A percentile compares a stretch with the other conserved stretches of the same genome.
These are phyloP conservation scores for Onychomys leucogaster DNA, from an alignment of 2,797 vertebrate genomes.

Conservation along the genomic window DNA sequence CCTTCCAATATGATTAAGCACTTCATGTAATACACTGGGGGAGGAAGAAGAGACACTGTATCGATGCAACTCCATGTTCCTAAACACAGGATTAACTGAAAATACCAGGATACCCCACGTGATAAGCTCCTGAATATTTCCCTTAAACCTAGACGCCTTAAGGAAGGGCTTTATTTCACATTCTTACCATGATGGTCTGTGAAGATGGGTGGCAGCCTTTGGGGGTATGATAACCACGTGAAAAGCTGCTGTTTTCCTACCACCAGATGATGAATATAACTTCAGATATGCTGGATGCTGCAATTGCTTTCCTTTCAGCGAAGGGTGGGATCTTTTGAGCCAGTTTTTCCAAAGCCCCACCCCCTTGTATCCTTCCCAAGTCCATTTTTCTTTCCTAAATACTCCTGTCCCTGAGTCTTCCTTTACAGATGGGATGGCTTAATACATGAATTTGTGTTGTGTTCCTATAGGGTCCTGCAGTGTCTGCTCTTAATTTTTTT, in stretches of 20 bases:
- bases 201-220: constrained; percentile 16
- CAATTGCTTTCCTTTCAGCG: constrained; percentile 10
- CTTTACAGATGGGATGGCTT: constrained; percentile 57
- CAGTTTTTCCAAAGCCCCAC: constrained; percentile 22
- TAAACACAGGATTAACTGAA: constrained; percentile 10
- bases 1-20: constrained; percentile 4
- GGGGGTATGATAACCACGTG: neutral
- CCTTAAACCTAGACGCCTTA: neutral
- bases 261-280: neutral
- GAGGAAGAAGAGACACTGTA: neutral
- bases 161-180: neutral
- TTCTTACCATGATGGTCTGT: neutral
- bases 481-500: neutral
- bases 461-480: neutral
- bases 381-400: constrained; percentile 53
- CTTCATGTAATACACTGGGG: neutral
- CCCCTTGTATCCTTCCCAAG: neutral
- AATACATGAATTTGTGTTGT: constrained; percentile 28
- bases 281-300: neutral
- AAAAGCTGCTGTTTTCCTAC: neutral
- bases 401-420: constrained; percentile 46
- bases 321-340: neutral
- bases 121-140: neutral
- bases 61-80: neutral
- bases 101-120: neutral